These are phyloP conservation scores for Chloroclysta siterata DNA, from an alignment of 2,888 invertebrate species.

Conservation along the genomic window DNA sequence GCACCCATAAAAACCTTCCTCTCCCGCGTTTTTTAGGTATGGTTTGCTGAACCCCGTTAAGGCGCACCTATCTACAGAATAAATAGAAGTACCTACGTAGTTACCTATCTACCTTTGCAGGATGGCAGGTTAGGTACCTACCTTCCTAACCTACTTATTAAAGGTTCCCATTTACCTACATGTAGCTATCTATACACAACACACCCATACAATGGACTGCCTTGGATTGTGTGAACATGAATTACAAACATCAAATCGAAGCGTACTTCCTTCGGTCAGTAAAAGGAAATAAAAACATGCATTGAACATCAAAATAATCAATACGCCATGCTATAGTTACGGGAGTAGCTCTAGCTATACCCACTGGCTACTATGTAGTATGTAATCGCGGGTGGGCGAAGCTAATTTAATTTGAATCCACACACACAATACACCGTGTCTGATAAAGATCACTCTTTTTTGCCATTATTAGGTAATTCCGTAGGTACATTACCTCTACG, in stretches of 20 bases:
- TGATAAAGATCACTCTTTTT: not conserved
- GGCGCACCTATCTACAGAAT: too few relatives aligned
- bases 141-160: too few relatives aligned
- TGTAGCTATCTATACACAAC: conserved; percentile 2
- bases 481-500: too few relatives aligned
- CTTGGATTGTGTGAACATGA: conserved; percentile 1
- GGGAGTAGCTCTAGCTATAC: not conserved
- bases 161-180: too few relatives aligned
- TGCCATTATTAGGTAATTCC: not conserved
- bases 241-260: conserved; percentile 19
- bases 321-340: conserved; percentile 40
- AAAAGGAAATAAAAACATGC: conserved; percentile 44
- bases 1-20: too few relatives aligned
- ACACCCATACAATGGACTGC: not conserved
- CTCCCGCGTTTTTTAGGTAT: too few relatives aligned
- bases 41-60: too few relatives aligned
- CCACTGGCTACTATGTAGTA: too few relatives aligned
- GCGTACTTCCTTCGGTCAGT: conserved; percentile 53
- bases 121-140: too few relatives aligned
- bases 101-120: too few relatives aligned
- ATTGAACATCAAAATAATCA: conserved; percentile 50
- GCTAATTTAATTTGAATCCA: conserved; percentile 48
- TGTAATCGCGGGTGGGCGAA: conserved; percentile 40
- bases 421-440: conserved; percentile 29
- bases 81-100: too few relatives aligned